These are phyloP conservation scores for Habrosyne pyritoides DNA, from an alignment of 2,888 invertebrate genomes.

Conservation along the genomic window DNA sequence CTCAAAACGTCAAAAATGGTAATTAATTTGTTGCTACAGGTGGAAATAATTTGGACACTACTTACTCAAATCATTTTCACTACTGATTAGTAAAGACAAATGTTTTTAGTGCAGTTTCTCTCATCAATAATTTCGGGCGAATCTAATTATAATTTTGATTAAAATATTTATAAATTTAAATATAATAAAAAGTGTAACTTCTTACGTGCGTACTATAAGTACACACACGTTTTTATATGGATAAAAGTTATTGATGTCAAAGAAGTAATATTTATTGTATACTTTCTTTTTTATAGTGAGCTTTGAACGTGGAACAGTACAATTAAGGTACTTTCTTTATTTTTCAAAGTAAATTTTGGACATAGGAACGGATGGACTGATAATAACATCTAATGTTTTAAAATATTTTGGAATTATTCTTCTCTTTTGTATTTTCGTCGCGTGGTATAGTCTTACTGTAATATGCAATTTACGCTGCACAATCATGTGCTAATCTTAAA, in stretches of 20 bases:
- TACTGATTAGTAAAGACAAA: no score
- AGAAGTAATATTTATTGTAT: slow-evolving; percentile 49
- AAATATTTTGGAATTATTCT: slow-evolving; percentile 47
- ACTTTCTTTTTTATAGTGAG: slow-evolving; percentile 32
- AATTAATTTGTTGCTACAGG: no score
- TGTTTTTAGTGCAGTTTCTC: no score
- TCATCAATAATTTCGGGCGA: no score
- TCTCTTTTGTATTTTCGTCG: slow-evolving; percentile 38
- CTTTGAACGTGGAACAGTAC: slow-evolving; percentile 47
- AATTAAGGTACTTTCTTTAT: slow-evolving; percentile 51
- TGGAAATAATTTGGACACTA: no score
- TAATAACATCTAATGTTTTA: slow-evolving; percentile 63
- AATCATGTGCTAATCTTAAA: slow-evolving; percentile 46
- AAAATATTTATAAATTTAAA: no score
- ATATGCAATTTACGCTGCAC: slow-evolving; percentile 48
- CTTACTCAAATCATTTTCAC: no score
- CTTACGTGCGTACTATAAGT: no score
- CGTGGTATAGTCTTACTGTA: slow-evolving; percentile 45
- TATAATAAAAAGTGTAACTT: no score
- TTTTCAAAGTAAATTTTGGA: slow-evolving; percentile 54
- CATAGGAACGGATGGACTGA: slow-evolving; percentile 75
- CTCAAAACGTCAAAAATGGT: no score
- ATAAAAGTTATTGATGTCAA: slow-evolving; percentile 36
- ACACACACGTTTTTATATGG: slow-evolving; percentile 53
- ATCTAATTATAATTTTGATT: no score